These are phyloP conservation scores for Fragum whitleyi DNA, from an alignment of 2,888 invertebrate genomes.

Conservation along the genomic window DNA sequence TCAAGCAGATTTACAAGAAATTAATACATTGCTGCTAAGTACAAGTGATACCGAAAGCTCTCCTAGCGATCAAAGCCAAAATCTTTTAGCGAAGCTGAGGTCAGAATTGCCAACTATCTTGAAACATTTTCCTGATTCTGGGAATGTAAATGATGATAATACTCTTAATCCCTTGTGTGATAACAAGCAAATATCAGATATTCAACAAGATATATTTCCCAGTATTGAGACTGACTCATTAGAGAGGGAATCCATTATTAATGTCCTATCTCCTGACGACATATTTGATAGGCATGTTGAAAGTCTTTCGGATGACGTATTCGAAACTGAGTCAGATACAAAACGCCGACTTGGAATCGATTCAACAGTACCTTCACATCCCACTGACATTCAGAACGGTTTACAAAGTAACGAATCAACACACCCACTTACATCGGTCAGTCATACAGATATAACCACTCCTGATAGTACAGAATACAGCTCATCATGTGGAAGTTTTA, in stretches of 20 bases:
- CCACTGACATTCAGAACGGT: background rate
- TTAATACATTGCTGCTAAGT: background rate
- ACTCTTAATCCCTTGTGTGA: no score
- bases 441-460: background rate
- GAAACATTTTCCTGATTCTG: background rate
- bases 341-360: background rate
- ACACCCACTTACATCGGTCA: background rate
- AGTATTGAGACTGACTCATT: conserved; percentile 22
- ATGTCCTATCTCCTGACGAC: background rate
- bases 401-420: background rate
- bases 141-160: no score
- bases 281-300: conserved; percentile 30
- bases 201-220: background rate
- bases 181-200: no score
- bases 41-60: background rate
- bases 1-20: background rate
- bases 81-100: background rate
- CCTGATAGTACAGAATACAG: background rate
- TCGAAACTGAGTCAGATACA: conserved; percentile 43
- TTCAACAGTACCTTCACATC: background rate
- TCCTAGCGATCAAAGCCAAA: background rate
- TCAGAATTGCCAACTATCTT: background rate
- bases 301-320: conserved; percentile 59
- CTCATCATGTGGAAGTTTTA: conserved; percentile 8
- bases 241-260: background rate